Conservation (phyloP, 2,888 invertebrate species). For the Drosophila prolongata region DNA sequence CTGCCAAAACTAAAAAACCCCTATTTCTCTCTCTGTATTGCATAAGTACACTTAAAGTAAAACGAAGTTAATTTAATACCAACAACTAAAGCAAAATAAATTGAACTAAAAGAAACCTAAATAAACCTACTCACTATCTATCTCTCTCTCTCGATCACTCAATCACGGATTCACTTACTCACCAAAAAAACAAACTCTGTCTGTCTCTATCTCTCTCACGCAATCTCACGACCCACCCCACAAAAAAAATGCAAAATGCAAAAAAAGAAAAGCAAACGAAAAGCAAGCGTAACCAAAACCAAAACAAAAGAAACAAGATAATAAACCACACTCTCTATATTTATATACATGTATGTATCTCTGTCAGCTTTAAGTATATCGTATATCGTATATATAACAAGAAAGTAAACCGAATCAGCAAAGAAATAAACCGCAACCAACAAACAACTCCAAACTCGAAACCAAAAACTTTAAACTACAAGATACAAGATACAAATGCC, state of each 20-base stretch:
- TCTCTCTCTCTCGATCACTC: constrained; percentile 53
- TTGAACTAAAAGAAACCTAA: constrained; percentile 44
- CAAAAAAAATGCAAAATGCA: constrained; percentile 42
- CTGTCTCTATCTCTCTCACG: constrained; percentile 57
- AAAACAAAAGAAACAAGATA: constrained; percentile 66
- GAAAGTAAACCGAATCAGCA: constrained; percentile 41
- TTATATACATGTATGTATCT: constrained; percentile 60
- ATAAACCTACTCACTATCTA: constrained; percentile 59
- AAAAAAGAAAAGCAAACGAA: constrained; percentile 19
- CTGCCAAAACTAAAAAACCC: constrained; percentile 20
- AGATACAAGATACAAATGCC: constrained; percentile 36
- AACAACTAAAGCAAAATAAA: constrained; percentile 38
- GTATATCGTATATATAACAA: constrained; percentile 29
- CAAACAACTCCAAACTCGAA: constrained; percentile 38
- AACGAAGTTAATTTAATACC: constrained; percentile 43
- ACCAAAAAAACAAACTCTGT: constrained; percentile 41
- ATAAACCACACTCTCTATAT: constrained; percentile 55
- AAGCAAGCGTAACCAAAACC: constrained; percentile 25
- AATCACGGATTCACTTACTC: constrained; percentile 69
- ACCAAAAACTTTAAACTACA: constrained; percentile 31
- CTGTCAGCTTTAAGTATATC: constrained; percentile 47
- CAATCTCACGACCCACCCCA: constrained; percentile 56
- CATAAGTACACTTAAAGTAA: constrained; percentile 41
- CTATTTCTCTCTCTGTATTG: constrained; percentile 16
- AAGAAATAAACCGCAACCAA: constrained; percentile 43